Conservation (phyloP, 2,797 vertebrate species). For the Carapus acus region DNA sequence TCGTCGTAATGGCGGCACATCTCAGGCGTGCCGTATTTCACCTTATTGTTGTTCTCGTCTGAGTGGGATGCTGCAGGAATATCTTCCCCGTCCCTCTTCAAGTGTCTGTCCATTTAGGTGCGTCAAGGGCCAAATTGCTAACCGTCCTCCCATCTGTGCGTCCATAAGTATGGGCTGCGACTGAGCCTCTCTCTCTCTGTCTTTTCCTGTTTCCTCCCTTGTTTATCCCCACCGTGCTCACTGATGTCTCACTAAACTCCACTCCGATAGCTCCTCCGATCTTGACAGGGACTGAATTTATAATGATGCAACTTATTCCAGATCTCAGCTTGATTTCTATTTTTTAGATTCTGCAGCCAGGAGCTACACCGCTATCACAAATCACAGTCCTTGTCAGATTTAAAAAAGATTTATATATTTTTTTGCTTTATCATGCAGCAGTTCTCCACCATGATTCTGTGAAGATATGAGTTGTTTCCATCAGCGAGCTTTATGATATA, state of each 20-base stretch:
- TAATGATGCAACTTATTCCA: constrained; percentile 57
- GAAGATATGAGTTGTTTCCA: too few relatives aligned
- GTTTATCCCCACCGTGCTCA: constrained; percentile 20
- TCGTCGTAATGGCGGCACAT: too few relatives aligned
- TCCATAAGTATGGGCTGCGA: constrained; percentile 10
- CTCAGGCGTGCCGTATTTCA: too few relatives aligned
- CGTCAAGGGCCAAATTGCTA: constrained; percentile 22
- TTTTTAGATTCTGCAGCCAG: constrained; percentile 48
- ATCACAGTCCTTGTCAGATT: constrained; percentile 60
- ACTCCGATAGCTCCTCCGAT: constrained; percentile 33
- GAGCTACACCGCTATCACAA: too few relatives aligned
- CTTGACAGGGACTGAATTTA: constrained; percentile 52
- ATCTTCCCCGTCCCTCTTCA: constrained; percentile 36
- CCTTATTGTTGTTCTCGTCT: constrained; percentile 4
- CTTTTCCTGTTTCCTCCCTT: constrained; percentile 19
- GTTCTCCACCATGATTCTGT: too few relatives aligned
- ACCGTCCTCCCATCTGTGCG: constrained; percentile 27
- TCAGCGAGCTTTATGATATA: too few relatives aligned
- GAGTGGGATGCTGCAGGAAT: constrained; percentile 24
- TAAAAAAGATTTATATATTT: constrained; percentile 59
- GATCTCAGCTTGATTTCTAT: constrained; percentile 47
- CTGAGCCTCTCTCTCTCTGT: constrained; percentile 18
- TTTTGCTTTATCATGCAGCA: constrained; percentile 42
- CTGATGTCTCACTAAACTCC: constrained; percentile 29
- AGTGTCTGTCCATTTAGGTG: constrained; percentile 16